Evolutionary conservation across 2,797 vertebrate genomes (phyloP).

Genomic region (Simalia tracyae): DNA sequence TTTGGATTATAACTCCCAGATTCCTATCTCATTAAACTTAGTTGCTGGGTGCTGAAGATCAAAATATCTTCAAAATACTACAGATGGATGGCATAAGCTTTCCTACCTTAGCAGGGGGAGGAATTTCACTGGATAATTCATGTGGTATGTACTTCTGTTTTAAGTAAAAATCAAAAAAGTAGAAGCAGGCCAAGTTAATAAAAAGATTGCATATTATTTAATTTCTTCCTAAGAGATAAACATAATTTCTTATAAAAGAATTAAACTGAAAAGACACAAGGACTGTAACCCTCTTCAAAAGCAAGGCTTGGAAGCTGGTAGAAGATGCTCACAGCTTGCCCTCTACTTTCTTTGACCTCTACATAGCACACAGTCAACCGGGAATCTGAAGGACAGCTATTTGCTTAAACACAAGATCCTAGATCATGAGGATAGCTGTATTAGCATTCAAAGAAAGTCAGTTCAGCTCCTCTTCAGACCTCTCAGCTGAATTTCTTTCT

Average conservation of each 20-base stretch:
- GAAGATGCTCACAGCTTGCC: not conserved
- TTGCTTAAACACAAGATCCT: not conserved
- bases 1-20: not conserved
- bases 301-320: not conserved
- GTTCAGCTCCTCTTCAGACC: not conserved
- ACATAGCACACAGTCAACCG: not conserved
- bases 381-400: not conserved
- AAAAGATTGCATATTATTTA: not conserved
- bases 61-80: not conserved
- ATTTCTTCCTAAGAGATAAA: not conserved
- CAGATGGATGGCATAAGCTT: not conserved
- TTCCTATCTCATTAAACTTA: not conserved
- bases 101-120: not conserved
- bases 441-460: not conserved
- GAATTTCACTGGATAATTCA: not conserved
- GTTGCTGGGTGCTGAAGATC: not conserved
- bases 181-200: not conserved
- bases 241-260: not conserved
- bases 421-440: not conserved
- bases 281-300: not conserved
- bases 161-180: not conserved
- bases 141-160: not conserved
- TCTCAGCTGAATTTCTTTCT: not conserved
- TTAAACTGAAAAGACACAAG: not conserved
- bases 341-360: not conserved